phyloP scores from a whole-genome alignment of 2,797 vertebrate species.

The Pogonophryne albipinna region DNA sequence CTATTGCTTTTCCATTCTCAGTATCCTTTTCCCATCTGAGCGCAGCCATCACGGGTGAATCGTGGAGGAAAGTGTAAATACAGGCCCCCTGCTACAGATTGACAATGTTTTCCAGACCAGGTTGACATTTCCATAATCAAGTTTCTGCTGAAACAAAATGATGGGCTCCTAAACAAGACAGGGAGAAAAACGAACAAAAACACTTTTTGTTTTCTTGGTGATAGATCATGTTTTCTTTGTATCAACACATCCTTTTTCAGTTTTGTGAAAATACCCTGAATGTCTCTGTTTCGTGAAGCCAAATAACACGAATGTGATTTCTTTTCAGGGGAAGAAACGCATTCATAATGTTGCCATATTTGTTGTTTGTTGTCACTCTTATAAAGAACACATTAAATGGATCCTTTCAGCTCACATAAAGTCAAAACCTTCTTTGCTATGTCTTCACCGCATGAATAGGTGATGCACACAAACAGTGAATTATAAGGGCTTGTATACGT shows the following conservation, averaged over 20 bases:
- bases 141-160: constrained; percentile 72
- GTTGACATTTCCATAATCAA: constrained; percentile 85
- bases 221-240: constrained; percentile 22
- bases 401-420: constrained; percentile 59
- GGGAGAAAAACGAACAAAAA: constrained; percentile 8
- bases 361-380: constrained; percentile 41
- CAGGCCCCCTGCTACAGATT: constrained; percentile 81
- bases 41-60: constrained; percentile 51
- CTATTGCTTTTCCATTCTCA: constrained; percentile 71
- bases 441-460: constrained; percentile 45
- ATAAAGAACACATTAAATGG: constrained; percentile 73
- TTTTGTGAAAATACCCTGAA: constrained; percentile 40
- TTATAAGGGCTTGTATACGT: constrained; percentile 26
- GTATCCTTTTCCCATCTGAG: constrained; percentile 60
- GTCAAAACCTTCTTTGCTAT: constrained; percentile 43
- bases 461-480: constrained; percentile 48
- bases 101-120: constrained; percentile 85
- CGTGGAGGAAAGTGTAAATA: constrained; percentile 64
- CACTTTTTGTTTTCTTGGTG: constrained; percentile 24
- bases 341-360: constrained; percentile 42
- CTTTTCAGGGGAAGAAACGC: constrained; percentile 34
- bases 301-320: constrained; percentile 42
- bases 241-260: constrained; percentile 18
- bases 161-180: constrained; percentile 16
- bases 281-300: constrained; percentile 30